Evolutionary conservation across 2,888 invertebrate genomes (phyloP), one percentile per base, ranked within the genome.

Genomic region (Aricia artaxerxes): DNA sequence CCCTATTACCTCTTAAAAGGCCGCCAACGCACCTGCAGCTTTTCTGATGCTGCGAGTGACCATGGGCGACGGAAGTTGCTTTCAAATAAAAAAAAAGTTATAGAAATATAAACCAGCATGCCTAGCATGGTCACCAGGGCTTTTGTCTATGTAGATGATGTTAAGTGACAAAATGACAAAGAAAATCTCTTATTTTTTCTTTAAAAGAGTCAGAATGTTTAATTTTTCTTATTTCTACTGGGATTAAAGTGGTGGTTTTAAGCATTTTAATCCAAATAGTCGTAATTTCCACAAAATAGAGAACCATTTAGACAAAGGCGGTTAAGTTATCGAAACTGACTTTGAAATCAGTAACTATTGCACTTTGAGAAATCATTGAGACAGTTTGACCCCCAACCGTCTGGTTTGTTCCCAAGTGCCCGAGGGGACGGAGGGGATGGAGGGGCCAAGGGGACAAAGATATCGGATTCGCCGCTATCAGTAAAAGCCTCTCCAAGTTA

Each of bases 341-440:
- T 69, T 69, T 69, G 69, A 69, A 69, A 69, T 69, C 69, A 38
- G 69, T 69, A 69, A 35, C 69, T 69, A 64, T 64, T 64, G 31
- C 64, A 31, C 64, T 31, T 64, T 64, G 31, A 64, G 64, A 7
- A 61, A 61, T 31, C 64, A 64, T 64, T 64, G 9, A 69, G 35
- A 35, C 35, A 5, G 11, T 38, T 69, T 69, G 69, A 69, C 69
- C 69, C 69, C 69, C 61, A 16, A 69, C 13, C 1, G 69, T 69
- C 69, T 69, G 69, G 69, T 38, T 69, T 69, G 69, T 69, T 69
- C 35, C 35, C 13, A 69, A 69, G 69, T 69, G 69, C 69, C 69
- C 6, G 13, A 16, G 69, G 69, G 13, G 69, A 38, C 69, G 24
- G 2, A 49, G 49, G 49, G 49, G 49, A 11, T 3, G 11, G 13